Evolutionary conservation across 2,113 vertebrate species (phyloP).

Genomic region (Otocyon megalotis): DNA sequence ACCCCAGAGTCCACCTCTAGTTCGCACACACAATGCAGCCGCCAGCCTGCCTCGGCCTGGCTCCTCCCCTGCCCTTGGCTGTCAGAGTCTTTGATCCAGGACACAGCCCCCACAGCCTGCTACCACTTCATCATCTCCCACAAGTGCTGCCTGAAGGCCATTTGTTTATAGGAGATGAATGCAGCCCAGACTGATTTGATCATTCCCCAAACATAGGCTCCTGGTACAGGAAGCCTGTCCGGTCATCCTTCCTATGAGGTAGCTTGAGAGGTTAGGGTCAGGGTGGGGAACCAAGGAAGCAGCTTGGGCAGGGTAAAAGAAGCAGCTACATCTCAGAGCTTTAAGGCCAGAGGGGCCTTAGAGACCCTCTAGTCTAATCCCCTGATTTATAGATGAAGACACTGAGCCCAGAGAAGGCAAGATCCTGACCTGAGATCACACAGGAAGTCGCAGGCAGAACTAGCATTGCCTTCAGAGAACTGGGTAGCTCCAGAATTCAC

Average conservation of each 20-base stretch:
- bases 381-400: background rate
- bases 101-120: background rate
- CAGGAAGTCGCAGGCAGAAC: background rate
- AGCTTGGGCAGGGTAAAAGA: background rate
- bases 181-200: slow-evolving; percentile 76
- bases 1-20: background rate
- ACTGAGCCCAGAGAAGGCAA: slow-evolving; percentile 15
- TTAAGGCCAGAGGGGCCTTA: background rate
- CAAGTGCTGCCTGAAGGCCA: background rate
- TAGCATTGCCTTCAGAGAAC: background rate
- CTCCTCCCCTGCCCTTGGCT: background rate
- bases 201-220: slow-evolving; percentile 33
- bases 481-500: background rate
- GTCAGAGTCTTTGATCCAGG: slow-evolving; percentile 57
- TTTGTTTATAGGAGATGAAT: slow-evolving; percentile 72
- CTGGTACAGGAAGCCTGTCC: background rate
- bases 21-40: too few relatives aligned
- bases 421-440: background rate
- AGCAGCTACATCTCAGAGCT: background rate
- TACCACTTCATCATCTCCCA: background rate
- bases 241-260: background rate
- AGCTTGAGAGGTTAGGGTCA: background rate
- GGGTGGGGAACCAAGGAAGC: background rate
- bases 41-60: background rate
- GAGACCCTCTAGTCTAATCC: background rate